Evolutionary conservation across 2,113 vertebrate species (phyloP).

Genomic region (Motacilla alba): DNA sequence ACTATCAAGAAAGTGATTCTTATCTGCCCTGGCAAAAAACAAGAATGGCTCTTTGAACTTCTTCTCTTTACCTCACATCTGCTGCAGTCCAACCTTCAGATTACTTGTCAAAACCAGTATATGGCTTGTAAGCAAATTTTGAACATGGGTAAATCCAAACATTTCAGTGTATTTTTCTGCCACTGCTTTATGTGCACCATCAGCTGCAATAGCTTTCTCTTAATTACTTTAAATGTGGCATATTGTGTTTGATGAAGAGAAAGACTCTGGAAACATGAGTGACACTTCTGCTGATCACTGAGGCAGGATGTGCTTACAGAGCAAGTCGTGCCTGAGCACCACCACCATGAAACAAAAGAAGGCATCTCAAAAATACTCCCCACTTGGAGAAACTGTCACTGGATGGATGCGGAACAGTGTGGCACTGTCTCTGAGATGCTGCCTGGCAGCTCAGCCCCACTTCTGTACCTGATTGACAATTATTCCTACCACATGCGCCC

Average conservation of each 20-base stretch:
- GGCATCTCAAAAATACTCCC: neutral
- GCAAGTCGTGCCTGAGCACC: neutral
- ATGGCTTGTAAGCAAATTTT: neutral
- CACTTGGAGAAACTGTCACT: neutral
- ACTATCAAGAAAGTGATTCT: neutral
- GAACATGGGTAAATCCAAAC: neutral
- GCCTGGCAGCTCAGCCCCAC: neutral
- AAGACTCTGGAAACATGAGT: neutral
- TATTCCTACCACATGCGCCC: neutral
- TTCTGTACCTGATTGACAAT: neutral
- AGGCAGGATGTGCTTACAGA: neutral
- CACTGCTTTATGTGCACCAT: neutral
- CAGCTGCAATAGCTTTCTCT: neutral
- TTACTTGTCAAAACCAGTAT: neutral
- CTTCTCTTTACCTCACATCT: neutral
- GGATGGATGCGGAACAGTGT: fast-evolving
- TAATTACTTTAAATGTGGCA: neutral
- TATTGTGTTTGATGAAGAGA: neutral
- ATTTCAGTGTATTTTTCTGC: neutral
- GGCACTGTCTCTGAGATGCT: neutral
- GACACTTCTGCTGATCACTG: neutral
- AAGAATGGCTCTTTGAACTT: neutral
- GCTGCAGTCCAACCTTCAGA: neutral
- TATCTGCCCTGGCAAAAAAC: neutral
- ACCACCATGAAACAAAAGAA: neutral